A percentile compares a stretch with the other conserved stretches of the same genome.
Evolutionary conservation across 2,113 vertebrate genomes (phyloP).

Genomic region (Anhinga anhinga): DNA sequence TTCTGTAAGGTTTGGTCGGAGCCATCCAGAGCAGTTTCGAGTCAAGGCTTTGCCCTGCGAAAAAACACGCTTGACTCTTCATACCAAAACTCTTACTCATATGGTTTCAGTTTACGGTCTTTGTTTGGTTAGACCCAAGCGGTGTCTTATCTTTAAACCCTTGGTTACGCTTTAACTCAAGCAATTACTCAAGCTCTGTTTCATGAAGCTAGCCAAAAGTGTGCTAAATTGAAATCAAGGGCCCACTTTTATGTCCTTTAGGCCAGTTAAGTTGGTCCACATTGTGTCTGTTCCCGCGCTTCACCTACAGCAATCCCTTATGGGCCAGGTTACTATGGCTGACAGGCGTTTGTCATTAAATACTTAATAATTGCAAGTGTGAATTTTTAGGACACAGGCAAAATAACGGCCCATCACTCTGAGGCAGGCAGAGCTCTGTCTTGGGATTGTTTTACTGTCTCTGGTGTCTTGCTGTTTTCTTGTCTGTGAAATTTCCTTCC

Average conservation of each 20-base stretch:
- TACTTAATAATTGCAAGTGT: not conserved
- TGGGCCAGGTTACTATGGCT: not conserved
- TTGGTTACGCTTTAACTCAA: not conserved
- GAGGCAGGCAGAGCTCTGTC: not conserved
- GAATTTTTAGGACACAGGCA: not conserved
- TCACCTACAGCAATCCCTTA: not conserved
- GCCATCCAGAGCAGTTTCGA: not conserved
- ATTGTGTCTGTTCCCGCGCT: not conserved
- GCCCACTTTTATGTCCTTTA: not conserved
- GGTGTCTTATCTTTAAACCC: not conserved
- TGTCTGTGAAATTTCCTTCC: not conserved
- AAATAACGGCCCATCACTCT: not conserved
- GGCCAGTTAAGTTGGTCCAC: fast-evolving
- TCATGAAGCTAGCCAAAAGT: not conserved
- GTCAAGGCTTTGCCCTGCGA: not conserved
- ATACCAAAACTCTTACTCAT: not conserved
- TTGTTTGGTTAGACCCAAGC: not conserved
- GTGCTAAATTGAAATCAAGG: not conserved
- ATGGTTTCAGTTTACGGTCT: not conserved
- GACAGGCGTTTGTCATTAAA: not conserved
- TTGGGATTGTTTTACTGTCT: not conserved
- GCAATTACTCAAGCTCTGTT: not conserved
- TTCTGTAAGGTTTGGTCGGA: not conserved
- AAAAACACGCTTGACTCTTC: not conserved
- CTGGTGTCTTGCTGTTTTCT: not conserved